phyloP scores from a whole-genome alignment of 2,888 invertebrate species.

The Steinernema scapterisci region DNA sequence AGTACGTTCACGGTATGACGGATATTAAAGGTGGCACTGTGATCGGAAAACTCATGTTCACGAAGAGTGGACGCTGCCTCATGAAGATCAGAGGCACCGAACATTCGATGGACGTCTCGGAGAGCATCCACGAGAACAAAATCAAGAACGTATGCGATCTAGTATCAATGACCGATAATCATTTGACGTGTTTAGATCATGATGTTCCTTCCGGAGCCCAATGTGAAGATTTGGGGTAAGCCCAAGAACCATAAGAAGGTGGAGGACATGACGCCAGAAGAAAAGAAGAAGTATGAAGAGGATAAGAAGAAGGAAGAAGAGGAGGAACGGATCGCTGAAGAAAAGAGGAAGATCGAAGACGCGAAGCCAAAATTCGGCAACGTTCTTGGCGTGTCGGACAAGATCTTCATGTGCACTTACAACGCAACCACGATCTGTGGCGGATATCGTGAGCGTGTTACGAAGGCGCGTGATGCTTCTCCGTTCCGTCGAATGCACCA shows the following conservation, averaged over 20 bases:
- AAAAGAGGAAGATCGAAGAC: not conserved
- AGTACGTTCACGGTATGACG: slow-evolving; percentile 17
- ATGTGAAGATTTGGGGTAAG: no score
- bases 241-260: no score
- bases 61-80: slow-evolving; percentile 12
- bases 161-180: not conserved
- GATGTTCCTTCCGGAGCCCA: not conserved
- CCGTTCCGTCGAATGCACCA: not conserved
- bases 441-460: not conserved
- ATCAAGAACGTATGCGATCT: not conserved
- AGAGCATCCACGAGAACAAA: slow-evolving; percentile 5
- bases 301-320: not conserved
- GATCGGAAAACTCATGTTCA: slow-evolving; percentile 23
- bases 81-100: slow-evolving; percentile 9
- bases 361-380: no score
- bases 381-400: not conserved
- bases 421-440: not conserved
- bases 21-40: not conserved
- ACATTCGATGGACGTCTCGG: not conserved
- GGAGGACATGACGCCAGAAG: no score
- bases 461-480: not conserved
- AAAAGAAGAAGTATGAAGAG: not conserved
- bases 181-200: not conserved
- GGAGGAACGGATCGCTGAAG: no score
- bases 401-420: slow-evolving; percentile 1